phyloP scores from a whole-genome alignment of 2,888 invertebrate species.

The Eupithecia exiguata region DNA sequence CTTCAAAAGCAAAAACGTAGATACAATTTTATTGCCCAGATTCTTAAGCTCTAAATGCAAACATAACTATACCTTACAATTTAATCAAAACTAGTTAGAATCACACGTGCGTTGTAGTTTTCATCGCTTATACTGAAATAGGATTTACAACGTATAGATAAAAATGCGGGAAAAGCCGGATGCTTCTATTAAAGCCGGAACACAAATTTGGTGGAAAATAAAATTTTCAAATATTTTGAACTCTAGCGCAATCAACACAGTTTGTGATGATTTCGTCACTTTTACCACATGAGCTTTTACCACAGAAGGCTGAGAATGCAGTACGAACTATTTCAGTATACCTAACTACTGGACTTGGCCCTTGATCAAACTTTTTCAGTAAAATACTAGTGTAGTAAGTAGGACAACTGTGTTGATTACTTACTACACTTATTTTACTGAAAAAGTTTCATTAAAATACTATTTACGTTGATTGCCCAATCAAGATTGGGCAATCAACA shows the following conservation, averaged over 20 bases:
- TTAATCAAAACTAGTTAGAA: slow-evolving; percentile 36
- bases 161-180: background rate
- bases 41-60: slow-evolving; percentile 23
- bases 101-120: slow-evolving; percentile 41
- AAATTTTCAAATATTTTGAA: background rate
- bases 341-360: too few relatives aligned
- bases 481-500: background rate
- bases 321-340: too few relatives aligned
- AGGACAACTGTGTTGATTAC: too few relatives aligned
- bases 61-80: slow-evolving; percentile 27
- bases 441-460: too few relatives aligned
- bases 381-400: too few relatives aligned
- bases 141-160: slow-evolving; percentile 30
- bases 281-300: too few relatives aligned
- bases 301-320: background rate
- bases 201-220: background rate
- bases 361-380: too few relatives aligned
- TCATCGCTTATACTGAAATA: slow-evolving; percentile 42
- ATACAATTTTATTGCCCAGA: background rate
- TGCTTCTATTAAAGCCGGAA: background rate
- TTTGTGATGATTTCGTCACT: background rate
- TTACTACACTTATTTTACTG: too few relatives aligned
- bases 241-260: background rate
- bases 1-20: background rate
- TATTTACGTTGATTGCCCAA: too few relatives aligned